Evolutionary conservation across 2,888 invertebrate species (phyloP).

Genomic region (Phasia obesa): DNA sequence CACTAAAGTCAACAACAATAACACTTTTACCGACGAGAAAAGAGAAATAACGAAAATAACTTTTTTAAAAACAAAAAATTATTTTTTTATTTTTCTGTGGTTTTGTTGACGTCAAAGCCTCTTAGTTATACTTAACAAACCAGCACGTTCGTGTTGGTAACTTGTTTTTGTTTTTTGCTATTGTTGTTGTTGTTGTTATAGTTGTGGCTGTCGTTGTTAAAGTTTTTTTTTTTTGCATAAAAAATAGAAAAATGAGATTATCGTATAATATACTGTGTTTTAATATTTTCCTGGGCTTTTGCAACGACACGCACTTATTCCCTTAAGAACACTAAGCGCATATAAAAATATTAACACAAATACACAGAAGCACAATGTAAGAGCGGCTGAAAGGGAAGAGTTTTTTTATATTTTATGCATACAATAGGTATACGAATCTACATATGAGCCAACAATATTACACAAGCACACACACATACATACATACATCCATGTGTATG

Average conservation of each 20-base stretch:
- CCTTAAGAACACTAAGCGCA: constrained; percentile 54
- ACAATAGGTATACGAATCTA: background rate
- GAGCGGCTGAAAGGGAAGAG: background rate
- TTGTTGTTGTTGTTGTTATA: constrained; percentile 20
- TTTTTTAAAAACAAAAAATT: no score
- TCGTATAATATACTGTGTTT: constrained; percentile 14
- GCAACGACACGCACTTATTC: constrained; percentile 66
- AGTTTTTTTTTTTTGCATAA: constrained; percentile 34
- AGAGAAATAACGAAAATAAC: background rate
- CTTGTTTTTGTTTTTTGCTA: constrained; percentile 9
- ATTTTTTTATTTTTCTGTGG: constrained; percentile 17
- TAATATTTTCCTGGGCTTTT: constrained; percentile 56
- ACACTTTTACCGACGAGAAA: background rate
- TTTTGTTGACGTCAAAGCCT: constrained; percentile 70
- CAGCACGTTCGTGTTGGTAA: constrained; percentile 59
- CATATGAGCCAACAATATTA: background rate
- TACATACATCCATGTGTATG: no score
- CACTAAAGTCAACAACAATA: background rate
- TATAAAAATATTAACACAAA: constrained; percentile 26
- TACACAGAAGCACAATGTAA: background rate
- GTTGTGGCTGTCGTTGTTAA: constrained; percentile 30
- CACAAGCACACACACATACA: background rate
- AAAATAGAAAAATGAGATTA: constrained; percentile 15
- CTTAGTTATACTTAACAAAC: constrained; percentile 57
- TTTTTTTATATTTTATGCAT: background rate